Evolutionary conservation across 2,888 invertebrate genomes (phyloP).

Genomic region (Charanyca ferruginea): DNA sequence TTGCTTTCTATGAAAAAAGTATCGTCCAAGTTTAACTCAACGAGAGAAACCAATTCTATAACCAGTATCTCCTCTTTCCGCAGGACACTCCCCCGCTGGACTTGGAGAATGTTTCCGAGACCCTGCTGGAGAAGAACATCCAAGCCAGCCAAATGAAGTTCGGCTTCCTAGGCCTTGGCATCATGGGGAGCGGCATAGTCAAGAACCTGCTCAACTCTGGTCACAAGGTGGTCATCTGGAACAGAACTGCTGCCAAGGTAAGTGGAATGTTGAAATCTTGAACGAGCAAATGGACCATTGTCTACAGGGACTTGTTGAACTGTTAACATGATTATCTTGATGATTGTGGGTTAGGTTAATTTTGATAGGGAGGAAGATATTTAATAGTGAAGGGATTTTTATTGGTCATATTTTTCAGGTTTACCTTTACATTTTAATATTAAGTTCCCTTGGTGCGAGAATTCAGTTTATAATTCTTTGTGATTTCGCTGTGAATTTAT

Average conservation of each 20-base stretch:
- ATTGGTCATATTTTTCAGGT: too few species aligned
- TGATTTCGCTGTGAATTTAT: neutral
- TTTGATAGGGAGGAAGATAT: neutral
- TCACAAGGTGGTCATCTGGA: conserved; percentile 98
- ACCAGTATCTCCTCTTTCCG: conserved; percentile 64
- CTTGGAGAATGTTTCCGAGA: conserved; percentile 94
- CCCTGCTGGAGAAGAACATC: conserved; percentile 96
- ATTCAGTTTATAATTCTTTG: neutral
- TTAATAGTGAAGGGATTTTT: neutral
- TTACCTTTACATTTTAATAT: neutral
- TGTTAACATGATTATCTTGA: neutral
- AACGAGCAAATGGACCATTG: neutral
- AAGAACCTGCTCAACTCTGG: conserved; percentile 98
- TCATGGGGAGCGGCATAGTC: conserved; percentile 98
- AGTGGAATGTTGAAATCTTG: conserved; percentile 76
- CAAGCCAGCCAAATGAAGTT: conserved; percentile 96
- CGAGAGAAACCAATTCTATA: conserved; percentile 2
- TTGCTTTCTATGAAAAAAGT: too few species aligned
- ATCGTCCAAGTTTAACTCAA: neutral
- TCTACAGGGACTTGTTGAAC: neutral
- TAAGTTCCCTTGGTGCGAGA: neutral
- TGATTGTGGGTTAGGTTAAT: neutral
- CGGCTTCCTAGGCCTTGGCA: conserved; percentile 98
- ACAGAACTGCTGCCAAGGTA: conserved; percentile 97
- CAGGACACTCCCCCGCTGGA: conserved; percentile 95